These are phyloP conservation scores for Tenthredo mesomela DNA, from an alignment of 2,888 invertebrate species.

Conservation along the genomic window DNA sequence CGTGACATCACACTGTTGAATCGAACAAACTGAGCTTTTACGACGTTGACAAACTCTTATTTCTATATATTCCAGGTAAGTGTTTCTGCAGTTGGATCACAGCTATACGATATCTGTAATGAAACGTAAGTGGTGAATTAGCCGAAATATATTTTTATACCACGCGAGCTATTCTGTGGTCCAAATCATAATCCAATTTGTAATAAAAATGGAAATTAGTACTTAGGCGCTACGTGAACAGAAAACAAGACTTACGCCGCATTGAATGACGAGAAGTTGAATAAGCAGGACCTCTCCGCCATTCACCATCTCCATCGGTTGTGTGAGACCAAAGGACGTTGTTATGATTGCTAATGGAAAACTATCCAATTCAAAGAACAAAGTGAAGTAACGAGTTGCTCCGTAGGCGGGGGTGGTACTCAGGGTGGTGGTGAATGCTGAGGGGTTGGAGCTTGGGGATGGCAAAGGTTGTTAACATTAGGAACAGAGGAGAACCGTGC, in stretches of 20 bases:
- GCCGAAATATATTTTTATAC: constrained; percentile 16
- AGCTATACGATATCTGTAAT: constrained; percentile 16
- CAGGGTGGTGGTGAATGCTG: constrained; percentile 24
- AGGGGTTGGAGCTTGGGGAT: constrained; percentile 56
- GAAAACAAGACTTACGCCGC: constrained; percentile 62
- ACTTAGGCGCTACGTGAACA: constrained; percentile 63
- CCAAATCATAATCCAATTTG: constrained; percentile 69
- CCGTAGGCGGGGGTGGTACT: constrained; percentile 51
- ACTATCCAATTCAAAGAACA: constrained; percentile 76
- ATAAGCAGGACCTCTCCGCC: constrained; percentile 66
- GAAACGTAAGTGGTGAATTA: constrained; percentile 47
- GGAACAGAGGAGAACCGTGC: constrained; percentile 42
- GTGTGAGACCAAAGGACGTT: constrained; percentile 70
- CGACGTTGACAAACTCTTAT: constrained; percentile 45
- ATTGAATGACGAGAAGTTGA: constrained; percentile 68
- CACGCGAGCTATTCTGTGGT: constrained; percentile 27
- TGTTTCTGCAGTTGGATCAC: constrained; percentile 3
- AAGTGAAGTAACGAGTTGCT: constrained; percentile 75
- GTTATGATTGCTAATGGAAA: constrained; percentile 77
- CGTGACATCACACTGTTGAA: neutral
- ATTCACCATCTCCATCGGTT: constrained; percentile 63
- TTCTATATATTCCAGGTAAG: constrained; percentile 62
- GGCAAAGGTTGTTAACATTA: constrained; percentile 69
- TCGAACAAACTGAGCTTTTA: constrained; percentile 7
- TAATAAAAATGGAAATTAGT: constrained; percentile 76